A percentile compares a stretch with the other conserved stretches of the same genome.
phyloP scores from a whole-genome alignment of 2,888 invertebrate genomes.

The Mycalesis mineus region DNA sequence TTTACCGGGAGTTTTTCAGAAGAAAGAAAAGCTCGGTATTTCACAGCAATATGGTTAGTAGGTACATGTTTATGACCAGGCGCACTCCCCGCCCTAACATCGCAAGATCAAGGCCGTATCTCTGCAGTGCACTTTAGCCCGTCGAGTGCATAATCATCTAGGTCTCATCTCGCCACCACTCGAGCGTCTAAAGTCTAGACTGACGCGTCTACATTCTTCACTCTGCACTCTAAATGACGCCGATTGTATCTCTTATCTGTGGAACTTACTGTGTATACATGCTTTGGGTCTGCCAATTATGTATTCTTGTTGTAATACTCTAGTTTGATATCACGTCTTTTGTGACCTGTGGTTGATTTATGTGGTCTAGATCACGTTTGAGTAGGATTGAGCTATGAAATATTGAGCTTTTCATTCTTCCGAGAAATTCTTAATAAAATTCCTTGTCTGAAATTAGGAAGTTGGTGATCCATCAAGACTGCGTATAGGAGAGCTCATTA shows the following conservation, averaged over 20 bases:
- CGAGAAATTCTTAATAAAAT: too few species aligned
- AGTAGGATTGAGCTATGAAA: too few species aligned
- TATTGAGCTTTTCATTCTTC: too few species aligned
- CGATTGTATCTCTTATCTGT: constrained; percentile 1
- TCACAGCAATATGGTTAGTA: too few species aligned
- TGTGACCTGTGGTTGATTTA: too few species aligned
- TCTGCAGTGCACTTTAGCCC: constrained; percentile 6
- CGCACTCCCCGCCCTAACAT: not conserved
- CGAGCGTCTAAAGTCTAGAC: constrained; percentile 15
- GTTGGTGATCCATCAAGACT: too few species aligned
- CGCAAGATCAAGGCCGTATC: constrained; percentile 10
- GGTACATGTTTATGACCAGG: not conserved
- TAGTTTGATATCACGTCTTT: too few species aligned
- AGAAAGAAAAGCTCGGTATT: not conserved
- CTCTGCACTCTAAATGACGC: constrained; percentile 12
- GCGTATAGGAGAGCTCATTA: too few species aligned
- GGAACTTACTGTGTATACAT: not conserved
- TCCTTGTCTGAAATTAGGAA: too few species aligned
- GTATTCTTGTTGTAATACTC: too few species aligned
- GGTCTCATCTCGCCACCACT: constrained; percentile 14
- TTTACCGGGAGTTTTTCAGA: too few species aligned
- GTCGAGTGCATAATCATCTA: constrained; percentile 13
- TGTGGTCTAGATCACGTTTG: too few species aligned
- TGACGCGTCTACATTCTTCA: constrained; percentile 17
- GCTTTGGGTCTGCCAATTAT: not conserved